These are phyloP conservation scores for Pammene aurita DNA, from an alignment of 2,888 invertebrate genomes.

Conservation along the genomic window DNA sequence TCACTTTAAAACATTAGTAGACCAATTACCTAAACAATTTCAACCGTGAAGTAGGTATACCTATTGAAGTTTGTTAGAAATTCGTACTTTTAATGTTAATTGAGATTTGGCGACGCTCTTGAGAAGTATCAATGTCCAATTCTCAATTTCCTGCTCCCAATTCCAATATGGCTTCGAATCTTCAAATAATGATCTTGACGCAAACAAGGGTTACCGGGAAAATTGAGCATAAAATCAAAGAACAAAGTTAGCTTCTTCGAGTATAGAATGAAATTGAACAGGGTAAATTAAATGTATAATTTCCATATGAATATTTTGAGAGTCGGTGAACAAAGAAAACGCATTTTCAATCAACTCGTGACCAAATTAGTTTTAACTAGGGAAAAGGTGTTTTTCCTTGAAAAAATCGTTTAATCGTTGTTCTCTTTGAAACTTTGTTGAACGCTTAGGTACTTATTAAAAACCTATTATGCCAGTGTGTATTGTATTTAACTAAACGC, in stretches of 20 bases:
- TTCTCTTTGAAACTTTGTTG: too few relatives aligned
- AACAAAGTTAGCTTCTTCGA: not conserved
- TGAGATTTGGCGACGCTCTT: not conserved
- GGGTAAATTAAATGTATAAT: not conserved
- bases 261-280: not conserved
- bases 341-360: too few relatives aligned
- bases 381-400: too few relatives aligned
- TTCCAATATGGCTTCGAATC: slow-evolving; percentile 13
- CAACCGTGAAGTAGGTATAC: not conserved
- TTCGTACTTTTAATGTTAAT: not conserved
- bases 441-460: too few relatives aligned
- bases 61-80: not conserved
- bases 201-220: not conserved
- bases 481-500: too few relatives aligned
- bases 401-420: too few relatives aligned
- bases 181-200: slow-evolving; percentile 5
- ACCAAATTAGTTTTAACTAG: too few relatives aligned
- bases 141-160: slow-evolving; percentile 30
- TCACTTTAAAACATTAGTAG: not conserved
- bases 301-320: too few relatives aligned
- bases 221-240: slow-evolving; percentile 1
- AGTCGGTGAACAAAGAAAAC: too few relatives aligned
- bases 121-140: slow-evolving; percentile 27
- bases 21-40: not conserved
- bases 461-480: too few relatives aligned